Evolutionary conservation across 2,888 invertebrate genomes (phyloP).

Genomic region (Limenitis camilla): DNA sequence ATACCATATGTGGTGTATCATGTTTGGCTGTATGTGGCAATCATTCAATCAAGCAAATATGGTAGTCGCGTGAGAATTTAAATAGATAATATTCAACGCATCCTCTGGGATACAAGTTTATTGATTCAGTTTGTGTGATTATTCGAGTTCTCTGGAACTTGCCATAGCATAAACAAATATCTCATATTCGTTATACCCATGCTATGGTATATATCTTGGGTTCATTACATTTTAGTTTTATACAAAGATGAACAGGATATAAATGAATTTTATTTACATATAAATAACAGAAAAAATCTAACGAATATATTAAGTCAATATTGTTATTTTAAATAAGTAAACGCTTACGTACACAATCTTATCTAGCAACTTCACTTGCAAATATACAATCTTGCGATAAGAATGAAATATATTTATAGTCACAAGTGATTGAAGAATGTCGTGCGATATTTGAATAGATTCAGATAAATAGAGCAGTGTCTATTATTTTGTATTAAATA

Average conservation of each 20-base stretch:
- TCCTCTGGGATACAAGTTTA: conserved; percentile 44
- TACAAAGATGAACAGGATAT: no score
- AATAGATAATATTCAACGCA: conserved; percentile 41
- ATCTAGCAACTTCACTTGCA: conserved; percentile 6
- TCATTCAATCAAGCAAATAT: conserved; percentile 36
- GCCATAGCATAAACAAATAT: background rate
- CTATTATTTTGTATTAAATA: background rate
- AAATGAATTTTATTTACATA: no score
- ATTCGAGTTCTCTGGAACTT: no score
- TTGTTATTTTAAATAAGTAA: conserved; percentile 3
- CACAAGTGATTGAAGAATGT: background rate
- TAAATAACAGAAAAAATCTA: no score
- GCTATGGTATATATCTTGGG: background rate
- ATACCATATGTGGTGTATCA: background rate
- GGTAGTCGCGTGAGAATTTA: conserved; percentile 46
- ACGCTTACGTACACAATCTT: background rate
- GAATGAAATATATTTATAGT: background rate
- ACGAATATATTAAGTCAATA: background rate
- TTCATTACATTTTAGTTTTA: no score
- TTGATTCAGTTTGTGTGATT: conserved; percentile 7
- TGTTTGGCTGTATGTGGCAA: conserved; percentile 29
- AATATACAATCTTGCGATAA: conserved; percentile 10
- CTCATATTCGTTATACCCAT: no score
- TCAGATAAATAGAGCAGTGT: background rate
- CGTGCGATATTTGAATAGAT: background rate